These are phyloP conservation scores for Porites cylindrica DNA, from an alignment of 92 coral and sea anemone species.

Conservation along the genomic window DNA sequence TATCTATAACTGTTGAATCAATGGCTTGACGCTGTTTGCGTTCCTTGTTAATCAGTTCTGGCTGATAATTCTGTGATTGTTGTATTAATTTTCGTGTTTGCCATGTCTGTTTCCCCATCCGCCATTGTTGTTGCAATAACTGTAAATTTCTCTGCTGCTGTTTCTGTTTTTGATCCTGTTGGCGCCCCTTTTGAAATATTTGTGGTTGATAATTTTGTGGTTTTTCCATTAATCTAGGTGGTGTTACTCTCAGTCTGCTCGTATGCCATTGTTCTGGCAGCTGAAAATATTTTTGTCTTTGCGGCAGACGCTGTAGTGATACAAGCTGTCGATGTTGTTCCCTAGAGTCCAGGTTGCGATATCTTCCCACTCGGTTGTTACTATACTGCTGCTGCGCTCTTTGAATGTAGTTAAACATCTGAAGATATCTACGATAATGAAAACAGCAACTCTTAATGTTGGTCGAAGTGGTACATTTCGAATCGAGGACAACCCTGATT, in stretches of 20 bases:
- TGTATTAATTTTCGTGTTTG: not conserved
- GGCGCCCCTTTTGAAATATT: not conserved
- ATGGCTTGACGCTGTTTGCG: conserved; percentile 22
- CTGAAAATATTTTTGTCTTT: not conserved
- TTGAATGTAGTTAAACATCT: conserved; percentile 76
- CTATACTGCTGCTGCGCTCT: conserved; percentile 63
- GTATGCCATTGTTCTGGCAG: not conserved
- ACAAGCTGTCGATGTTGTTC: not conserved
- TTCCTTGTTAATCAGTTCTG: not conserved
- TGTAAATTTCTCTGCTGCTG: conserved; percentile 9
- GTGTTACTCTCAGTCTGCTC: not conserved
- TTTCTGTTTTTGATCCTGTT: not conserved
- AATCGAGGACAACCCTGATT: too few species aligned
- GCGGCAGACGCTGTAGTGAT: not conserved
- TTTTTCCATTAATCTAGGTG: not conserved
- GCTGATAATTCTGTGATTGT: not conserved
- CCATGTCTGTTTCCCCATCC: not conserved
- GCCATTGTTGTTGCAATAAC: not conserved
- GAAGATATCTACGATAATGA: conserved; percentile 66
- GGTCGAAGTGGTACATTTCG: too few species aligned
- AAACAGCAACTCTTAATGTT: not conserved
- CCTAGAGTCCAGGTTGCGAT: not conserved
- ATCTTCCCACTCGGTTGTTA: not conserved
- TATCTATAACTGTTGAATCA: not conserved
- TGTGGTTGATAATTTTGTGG: not conserved